Evolutionary conservation across 37 sponge, comb jelly and placozoan species (phyloP).

Genomic region (Geodia barretti): DNA sequence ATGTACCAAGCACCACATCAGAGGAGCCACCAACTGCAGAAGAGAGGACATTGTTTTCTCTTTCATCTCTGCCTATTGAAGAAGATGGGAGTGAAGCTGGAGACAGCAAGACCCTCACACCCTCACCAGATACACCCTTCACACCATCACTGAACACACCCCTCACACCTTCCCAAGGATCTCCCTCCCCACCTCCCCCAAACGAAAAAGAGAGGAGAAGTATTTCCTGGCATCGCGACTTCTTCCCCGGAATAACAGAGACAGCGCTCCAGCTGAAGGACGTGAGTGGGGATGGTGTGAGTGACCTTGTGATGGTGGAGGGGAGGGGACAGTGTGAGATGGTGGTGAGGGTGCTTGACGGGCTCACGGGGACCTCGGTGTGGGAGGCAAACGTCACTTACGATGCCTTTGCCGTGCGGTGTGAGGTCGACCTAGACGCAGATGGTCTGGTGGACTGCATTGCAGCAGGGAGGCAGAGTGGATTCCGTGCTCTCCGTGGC

Average conservation of each 20-base stretch:
- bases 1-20: no score
- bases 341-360: constrained; percentile 49
- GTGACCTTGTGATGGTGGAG: constrained; percentile 33
- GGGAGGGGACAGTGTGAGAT: constrained; percentile 34
- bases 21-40: no score
- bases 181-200: not conserved
- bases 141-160: no score
- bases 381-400: constrained; percentile 33
- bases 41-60: no score
- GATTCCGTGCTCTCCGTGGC: constrained; percentile 43
- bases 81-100: no score
- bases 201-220: not conserved
- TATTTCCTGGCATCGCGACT: constrained; percentile 32
- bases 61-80: no score
- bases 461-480: constrained; percentile 44
- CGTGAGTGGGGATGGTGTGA: constrained; percentile 57
- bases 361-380: constrained; percentile 38
- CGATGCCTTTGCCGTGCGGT: constrained; percentile 54
- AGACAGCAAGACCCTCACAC: no score
- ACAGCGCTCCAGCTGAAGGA: constrained; percentile 43
- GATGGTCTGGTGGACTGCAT: constrained; percentile 72
- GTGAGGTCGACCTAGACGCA: constrained; percentile 53
- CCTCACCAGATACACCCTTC: no score
- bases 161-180: no score
- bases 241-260: constrained; percentile 35